These are phyloP conservation scores for Pangasius djambal DNA, from an alignment of 2,797 vertebrate genomes.

Conservation along the genomic window DNA sequence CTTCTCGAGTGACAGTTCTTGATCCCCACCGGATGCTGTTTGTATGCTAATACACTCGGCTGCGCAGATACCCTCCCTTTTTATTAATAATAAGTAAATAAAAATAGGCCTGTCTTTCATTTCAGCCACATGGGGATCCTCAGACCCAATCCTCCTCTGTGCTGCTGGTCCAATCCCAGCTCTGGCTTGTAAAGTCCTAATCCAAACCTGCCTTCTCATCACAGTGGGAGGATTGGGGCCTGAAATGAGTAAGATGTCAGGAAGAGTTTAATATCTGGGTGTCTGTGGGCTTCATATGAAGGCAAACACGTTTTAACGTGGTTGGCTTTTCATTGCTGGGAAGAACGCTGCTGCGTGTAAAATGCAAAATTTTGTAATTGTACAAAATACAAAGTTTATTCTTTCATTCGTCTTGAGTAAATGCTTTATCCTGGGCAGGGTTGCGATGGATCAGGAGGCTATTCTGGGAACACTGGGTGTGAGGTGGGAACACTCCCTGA, in stretches of 20 bases:
- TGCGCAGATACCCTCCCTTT: not conserved
- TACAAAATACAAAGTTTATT: not conserved
- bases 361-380: no score
- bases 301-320: not conserved
- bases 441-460: not conserved
- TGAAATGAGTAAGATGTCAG: not conserved
- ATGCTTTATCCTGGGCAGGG: not conserved
- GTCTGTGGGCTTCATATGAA: not conserved
- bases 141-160: not conserved
- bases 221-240: not conserved
- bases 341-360: not conserved
- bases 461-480: not conserved
- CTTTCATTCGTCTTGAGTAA: not conserved
- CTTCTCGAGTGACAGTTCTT: not conserved
- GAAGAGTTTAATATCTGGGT: conserved; percentile 56
- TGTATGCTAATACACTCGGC: conserved; percentile 42
- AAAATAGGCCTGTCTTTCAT: conserved; percentile 13
- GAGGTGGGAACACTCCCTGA: not conserved
- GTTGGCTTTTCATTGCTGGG: no score
- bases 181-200: not conserved
- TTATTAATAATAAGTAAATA: conserved; percentile 10
- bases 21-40: conserved; percentile 19
- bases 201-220: not conserved
- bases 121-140: not conserved
- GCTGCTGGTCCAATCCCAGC: not conserved